Evolutionary conservation across 1,140 invertebrate genomes (phyloP).

Genomic region (Nebria ingens): DNA sequence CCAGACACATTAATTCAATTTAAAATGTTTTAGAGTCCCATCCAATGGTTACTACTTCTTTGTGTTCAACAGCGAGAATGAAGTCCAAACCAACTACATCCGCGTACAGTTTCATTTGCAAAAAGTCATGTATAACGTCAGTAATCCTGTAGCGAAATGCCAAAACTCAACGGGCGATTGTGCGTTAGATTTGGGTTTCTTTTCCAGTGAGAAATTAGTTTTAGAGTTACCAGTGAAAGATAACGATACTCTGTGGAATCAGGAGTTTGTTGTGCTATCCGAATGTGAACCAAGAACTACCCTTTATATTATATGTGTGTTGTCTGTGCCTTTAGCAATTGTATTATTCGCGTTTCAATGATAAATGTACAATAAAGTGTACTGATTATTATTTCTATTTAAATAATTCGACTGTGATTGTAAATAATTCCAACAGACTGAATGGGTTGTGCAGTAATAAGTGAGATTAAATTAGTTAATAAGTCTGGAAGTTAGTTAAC

Average conservation of each 20-base stretch:
- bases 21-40: conserved; percentile 42
- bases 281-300: conserved; percentile 61
- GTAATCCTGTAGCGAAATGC: conserved; percentile 44
- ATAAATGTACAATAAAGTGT: too few relatives aligned
- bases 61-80: conserved; percentile 72
- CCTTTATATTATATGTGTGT: conserved; percentile 56
- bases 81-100: conserved; percentile 58
- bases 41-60: conserved; percentile 71
- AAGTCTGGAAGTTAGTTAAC: too few relatives aligned
- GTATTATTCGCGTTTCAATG: conserved; percentile 62
- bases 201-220: conserved; percentile 54
- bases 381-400: too few relatives aligned
- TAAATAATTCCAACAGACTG: too few relatives aligned
- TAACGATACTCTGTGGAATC: conserved; percentile 49
- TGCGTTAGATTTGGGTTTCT: conserved; percentile 52
- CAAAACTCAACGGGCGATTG: conserved; percentile 51
- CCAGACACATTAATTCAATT: background rate
- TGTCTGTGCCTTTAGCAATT: conserved; percentile 58
- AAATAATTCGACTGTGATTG: too few relatives aligned
- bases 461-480: too few relatives aligned
- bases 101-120: conserved; percentile 54
- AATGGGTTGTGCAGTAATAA: too few relatives aligned
- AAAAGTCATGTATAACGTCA: conserved; percentile 57
- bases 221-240: conserved; percentile 47
- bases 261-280: conserved; percentile 60